Evolutionary conservation across 2,888 invertebrate species (phyloP).

Genomic region (Sinhomidia bicolor): DNA sequence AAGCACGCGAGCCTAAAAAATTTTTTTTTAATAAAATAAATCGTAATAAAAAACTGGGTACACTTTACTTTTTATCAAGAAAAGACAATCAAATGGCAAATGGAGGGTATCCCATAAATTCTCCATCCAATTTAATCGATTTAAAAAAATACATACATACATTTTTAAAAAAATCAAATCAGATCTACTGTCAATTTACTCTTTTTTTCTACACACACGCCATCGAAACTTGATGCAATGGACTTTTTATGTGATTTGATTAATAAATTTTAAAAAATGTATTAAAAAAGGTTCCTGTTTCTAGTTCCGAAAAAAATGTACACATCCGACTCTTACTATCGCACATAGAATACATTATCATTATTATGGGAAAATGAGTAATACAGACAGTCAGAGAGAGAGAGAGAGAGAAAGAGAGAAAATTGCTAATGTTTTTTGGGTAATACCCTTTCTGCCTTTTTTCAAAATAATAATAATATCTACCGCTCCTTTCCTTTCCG

Average conservation of each 20-base stretch:
- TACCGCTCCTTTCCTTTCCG: constrained; percentile 26
- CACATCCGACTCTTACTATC: constrained; percentile 2
- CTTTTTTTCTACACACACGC: neutral
- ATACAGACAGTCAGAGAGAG: too few species aligned
- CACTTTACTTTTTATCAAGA: constrained; percentile 42
- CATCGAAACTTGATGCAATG: constrained; percentile 39
- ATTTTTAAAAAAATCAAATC: constrained; percentile 10
- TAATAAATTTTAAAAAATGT: constrained; percentile 62
- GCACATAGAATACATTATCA: constrained; percentile 27
- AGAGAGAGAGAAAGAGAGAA: constrained; percentile 7
- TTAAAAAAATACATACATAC: constrained; percentile 17
- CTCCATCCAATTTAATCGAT: constrained; percentile 68
- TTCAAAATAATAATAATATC: too few species aligned
- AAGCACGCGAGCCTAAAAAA: constrained; percentile 19
- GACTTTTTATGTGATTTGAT: constrained; percentile 53
- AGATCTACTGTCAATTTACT: constrained; percentile 48
- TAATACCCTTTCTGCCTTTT: constrained; percentile 55
- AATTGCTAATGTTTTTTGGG: constrained; percentile 17
- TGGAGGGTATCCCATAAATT: constrained; percentile 64
- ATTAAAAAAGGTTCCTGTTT: constrained; percentile 48
- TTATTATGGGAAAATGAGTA: constrained; percentile 68
- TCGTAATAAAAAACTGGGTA: neutral
- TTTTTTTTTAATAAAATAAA: constrained; percentile 17
- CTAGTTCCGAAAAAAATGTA: constrained; percentile 8
- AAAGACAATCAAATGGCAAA: constrained; percentile 36